phyloP scores from a whole-genome alignment of 2,797 vertebrate species.

The Etheostoma nigrum region DNA sequence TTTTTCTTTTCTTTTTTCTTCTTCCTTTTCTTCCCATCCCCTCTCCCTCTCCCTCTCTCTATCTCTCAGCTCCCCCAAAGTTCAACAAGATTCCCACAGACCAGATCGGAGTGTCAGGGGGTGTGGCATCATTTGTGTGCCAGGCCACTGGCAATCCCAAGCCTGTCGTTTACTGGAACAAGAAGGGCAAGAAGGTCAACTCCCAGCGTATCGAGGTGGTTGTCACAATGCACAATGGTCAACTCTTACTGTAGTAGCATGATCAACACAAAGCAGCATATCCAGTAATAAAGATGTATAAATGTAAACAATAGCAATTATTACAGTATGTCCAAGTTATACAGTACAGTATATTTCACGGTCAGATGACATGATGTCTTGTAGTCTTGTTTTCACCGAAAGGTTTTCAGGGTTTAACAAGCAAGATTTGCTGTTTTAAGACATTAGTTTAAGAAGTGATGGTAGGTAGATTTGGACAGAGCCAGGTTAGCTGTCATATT shows the following conservation, averaged over 20 bases:
- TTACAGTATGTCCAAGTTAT: neutral
- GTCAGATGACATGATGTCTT: neutral
- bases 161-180: slow-evolving; percentile 97
- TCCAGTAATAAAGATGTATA: neutral
- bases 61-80: slow-evolving; percentile 75
- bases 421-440: no score
- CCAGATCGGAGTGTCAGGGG: slow-evolving; percentile 97
- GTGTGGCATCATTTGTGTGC: slow-evolving; percentile 97
- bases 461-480: no score
- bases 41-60: neutral
- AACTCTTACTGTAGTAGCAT: slow-evolving; percentile 25
- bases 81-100: slow-evolving; percentile 95
- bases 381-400: no score
- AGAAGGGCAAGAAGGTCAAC: slow-evolving; percentile 99
- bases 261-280: slow-evolving; percentile 19
- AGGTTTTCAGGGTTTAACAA: no score
- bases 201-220: slow-evolving; percentile 98
- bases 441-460: no score
- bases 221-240: slow-evolving; percentile 79
- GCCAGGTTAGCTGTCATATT: neutral
- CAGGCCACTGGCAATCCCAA: slow-evolving; percentile 95
- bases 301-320: neutral
- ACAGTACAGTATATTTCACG: neutral
- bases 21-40: no score
- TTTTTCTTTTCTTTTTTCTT: neutral